A percentile compares a stretch with the other conserved stretches of the same genome.
These are phyloP conservation scores for Bombus picipes DNA, from an alignment of 1,140 invertebrate genomes.

Conservation along the genomic window DNA sequence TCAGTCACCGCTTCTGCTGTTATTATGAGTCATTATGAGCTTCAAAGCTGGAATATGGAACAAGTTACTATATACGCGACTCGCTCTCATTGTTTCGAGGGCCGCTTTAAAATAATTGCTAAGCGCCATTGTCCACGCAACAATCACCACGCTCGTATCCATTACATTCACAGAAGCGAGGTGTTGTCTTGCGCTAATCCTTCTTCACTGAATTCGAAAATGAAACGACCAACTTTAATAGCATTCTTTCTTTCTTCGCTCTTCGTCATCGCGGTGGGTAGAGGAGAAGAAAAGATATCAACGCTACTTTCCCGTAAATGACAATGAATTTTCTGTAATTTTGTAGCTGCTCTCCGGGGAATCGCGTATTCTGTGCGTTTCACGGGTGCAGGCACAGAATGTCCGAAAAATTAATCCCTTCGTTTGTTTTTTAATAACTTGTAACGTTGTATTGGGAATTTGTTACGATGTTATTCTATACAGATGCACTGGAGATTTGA, in stretches of 20 bases:
- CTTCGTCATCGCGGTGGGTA: too few species aligned
- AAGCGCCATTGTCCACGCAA: conserved; percentile 39
- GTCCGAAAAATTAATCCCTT: too few species aligned
- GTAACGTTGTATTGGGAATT: too few species aligned
- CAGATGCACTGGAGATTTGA: too few species aligned
- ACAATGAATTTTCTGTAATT: conserved; percentile 2
- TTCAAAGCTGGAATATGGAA: conserved; percentile 45
- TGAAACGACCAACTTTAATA: conserved; percentile 14
- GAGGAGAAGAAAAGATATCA: background rate
- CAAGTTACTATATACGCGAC: conserved; percentile 26
- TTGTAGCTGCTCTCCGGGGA: background rate
- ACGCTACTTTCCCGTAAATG: background rate
- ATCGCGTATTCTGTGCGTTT: too few species aligned
- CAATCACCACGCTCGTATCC: conserved; percentile 40
- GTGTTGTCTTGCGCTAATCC: conserved; percentile 27
- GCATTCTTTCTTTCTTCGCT: background rate
- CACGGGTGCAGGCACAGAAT: rapidly evolving
- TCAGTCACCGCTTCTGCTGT: conserved; percentile 33
- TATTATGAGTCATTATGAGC: conserved; percentile 44
- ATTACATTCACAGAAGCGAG: conserved; percentile 10
- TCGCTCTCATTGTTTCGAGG: conserved; percentile 34
- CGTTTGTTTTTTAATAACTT: too few species aligned
- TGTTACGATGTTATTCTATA: too few species aligned
- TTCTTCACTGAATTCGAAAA: conserved; percentile 26
- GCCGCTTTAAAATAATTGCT: conserved; percentile 53